Percentiles rank a stretch among this genome's conserved stretches.
These are phyloP conservation scores for Drosophila ezoana DNA, from an alignment of 2,888 invertebrate genomes.

Conservation along the genomic window DNA sequence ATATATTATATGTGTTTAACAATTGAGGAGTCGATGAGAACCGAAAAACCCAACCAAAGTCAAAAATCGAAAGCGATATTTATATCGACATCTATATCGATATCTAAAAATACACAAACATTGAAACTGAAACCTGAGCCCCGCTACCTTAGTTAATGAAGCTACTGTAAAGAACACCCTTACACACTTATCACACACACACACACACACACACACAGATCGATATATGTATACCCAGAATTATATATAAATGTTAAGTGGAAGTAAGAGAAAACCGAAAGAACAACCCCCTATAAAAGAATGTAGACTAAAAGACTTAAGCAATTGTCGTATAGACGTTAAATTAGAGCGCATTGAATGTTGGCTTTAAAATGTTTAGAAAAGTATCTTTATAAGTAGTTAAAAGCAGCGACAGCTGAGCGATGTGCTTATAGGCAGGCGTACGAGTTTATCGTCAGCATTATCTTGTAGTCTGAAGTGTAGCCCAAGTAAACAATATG, in stretches of 20 bases:
- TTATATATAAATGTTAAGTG: slow-evolving; percentile 42
- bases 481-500: slow-evolving; percentile 31
- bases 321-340: slow-evolving; percentile 84
- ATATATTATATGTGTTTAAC: slow-evolving; percentile 20
- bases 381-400: slow-evolving; percentile 44
- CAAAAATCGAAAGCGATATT: background rate
- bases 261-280: slow-evolving; percentile 10
- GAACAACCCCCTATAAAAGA: slow-evolving; percentile 39
- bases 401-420: slow-evolving; percentile 31
- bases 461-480: slow-evolving; percentile 63
- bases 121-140: slow-evolving; percentile 26
- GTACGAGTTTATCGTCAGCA: slow-evolving; percentile 45
- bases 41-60: background rate
- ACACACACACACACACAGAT: background rate
- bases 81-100: background rate
- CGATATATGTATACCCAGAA: slow-evolving; percentile 37
- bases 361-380: slow-evolving; percentile 78
- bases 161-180: slow-evolving; percentile 15
- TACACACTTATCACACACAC: background rate
- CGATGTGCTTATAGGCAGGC: slow-evolving; percentile 16
- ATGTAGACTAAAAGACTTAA: slow-evolving; percentile 84
- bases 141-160: slow-evolving; percentile 39
- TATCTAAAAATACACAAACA: slow-evolving; percentile 8
- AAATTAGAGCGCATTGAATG: slow-evolving; percentile 83
- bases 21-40: background rate